Percentiles rank a stretch among this genome's conserved stretches.
Conservation (phyloP, 2,888 invertebrate species). For the Drosophila leonis region DNA sequence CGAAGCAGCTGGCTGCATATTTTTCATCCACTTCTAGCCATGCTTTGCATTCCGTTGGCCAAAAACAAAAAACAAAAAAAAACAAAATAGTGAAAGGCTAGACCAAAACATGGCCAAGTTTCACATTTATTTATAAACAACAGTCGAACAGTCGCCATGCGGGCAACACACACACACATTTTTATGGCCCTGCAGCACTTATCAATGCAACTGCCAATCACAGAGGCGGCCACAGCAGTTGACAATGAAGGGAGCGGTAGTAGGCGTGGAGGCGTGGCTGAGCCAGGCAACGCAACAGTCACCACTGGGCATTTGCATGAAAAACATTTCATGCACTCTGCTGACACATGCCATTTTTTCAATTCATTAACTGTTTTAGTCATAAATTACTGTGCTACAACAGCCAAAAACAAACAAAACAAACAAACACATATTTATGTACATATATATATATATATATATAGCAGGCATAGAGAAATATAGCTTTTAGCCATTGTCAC, state of each 20-base stretch:
- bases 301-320: constrained; percentile 48
- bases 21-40: constrained; percentile 2
- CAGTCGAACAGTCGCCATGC: constrained; percentile 12
- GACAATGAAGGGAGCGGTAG: not conserved
- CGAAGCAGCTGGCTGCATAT: constrained; percentile 25
- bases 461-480: constrained; percentile 2
- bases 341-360: constrained; percentile 72
- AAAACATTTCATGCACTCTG: constrained; percentile 59
- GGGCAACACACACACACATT: constrained; percentile 38
- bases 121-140: constrained; percentile 21
- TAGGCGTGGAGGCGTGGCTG: not conserved
- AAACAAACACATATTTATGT: constrained; percentile 20
- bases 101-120: not conserved
- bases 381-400: constrained; percentile 59
- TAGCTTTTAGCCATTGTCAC: constrained; percentile 7
- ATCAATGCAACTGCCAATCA: constrained; percentile 69
- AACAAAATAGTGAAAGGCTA: not conserved
- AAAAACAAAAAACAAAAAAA: not conserved
- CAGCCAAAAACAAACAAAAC: constrained; percentile 11
- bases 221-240: constrained; percentile 36
- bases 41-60: constrained; percentile 21
- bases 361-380: constrained; percentile 73
- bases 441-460: no score
- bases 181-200: constrained; percentile 52
- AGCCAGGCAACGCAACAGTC: constrained; percentile 42